Conservation (phyloP, 2,888 invertebrate species). For the Apodemia zela region DNA sequence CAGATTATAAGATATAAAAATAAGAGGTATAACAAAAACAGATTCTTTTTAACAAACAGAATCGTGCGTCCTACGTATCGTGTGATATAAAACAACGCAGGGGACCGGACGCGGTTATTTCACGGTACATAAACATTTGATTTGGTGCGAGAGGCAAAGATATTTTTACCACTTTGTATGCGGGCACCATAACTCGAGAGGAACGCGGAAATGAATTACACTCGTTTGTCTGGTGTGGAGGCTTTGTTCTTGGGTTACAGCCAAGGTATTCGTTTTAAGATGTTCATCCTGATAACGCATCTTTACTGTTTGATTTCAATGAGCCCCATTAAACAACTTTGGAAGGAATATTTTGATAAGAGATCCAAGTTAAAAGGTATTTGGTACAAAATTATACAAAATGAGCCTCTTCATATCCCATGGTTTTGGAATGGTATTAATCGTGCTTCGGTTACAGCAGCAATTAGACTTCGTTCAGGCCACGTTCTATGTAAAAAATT, state of each 20-base stretch:
- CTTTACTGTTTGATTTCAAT: background rate
- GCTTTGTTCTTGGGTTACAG: conserved; percentile 14
- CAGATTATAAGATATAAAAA: too few species aligned
- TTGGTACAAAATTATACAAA: too few species aligned
- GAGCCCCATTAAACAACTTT: too few species aligned
- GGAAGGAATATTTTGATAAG: too few species aligned
- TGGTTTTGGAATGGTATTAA: too few species aligned
- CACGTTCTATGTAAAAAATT: too few species aligned
- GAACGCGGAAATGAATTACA: conserved; percentile 26
- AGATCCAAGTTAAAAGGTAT: too few species aligned
- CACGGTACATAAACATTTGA: conserved; percentile 51
- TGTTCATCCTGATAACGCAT: background rate
- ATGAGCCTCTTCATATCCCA: too few species aligned
- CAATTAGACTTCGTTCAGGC: too few species aligned
- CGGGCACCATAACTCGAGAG: conserved; percentile 36
- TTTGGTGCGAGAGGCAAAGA: conserved; percentile 40
- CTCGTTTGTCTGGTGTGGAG: conserved; percentile 21
- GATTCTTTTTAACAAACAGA: too few species aligned
- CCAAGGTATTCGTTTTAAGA: conserved; percentile 1
- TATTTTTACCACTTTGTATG: conserved; percentile 44
- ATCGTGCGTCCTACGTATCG: conserved; percentile 18
- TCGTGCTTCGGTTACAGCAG: too few species aligned
- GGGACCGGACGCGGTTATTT: conserved; percentile 39
- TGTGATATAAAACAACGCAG: conserved; percentile 2
- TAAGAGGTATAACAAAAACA: too few species aligned